Conservation (phyloP, 2,113 vertebrate genomes). For the Litocranius walleri region DNA sequence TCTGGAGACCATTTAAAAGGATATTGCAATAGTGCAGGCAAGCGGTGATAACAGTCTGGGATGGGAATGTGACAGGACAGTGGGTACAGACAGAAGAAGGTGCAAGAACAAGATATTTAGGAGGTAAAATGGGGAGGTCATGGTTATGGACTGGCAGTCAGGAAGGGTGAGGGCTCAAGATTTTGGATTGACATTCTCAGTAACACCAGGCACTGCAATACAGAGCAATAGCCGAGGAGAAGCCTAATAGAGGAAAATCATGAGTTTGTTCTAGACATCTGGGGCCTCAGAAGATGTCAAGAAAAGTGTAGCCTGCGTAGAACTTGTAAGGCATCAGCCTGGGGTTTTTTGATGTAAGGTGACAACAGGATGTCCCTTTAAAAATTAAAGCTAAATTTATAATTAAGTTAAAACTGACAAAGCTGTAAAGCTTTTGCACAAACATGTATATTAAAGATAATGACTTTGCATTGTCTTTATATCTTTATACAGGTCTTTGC, state of each 20-base stretch:
- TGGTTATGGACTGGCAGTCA: not conserved
- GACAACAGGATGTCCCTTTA: not conserved
- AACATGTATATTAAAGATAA: not conserved
- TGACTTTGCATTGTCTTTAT: not conserved
- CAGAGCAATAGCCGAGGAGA: not conserved
- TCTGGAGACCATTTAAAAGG: not conserved
- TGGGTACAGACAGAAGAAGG: not conserved
- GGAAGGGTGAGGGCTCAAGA: not conserved
- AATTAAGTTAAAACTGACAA: not conserved
- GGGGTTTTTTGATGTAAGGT: not conserved
- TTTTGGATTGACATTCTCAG: not conserved
- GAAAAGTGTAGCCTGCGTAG: not conserved
- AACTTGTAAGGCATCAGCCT: not conserved
- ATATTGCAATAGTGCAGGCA: not conserved
- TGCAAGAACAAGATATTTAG: not conserved
- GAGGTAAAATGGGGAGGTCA: not conserved
- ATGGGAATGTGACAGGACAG: not conserved
- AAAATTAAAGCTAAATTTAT: slow-evolving; percentile 15
- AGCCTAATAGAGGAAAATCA: not conserved
- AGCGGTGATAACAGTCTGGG: not conserved
- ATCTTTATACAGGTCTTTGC: not conserved
- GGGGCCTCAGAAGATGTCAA: not conserved
- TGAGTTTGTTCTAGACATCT: not conserved
- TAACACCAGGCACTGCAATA: not conserved
- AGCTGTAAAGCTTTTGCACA: not conserved